Conservation (phyloP, 2,888 invertebrate species). For the Conus canariensis region DNA sequence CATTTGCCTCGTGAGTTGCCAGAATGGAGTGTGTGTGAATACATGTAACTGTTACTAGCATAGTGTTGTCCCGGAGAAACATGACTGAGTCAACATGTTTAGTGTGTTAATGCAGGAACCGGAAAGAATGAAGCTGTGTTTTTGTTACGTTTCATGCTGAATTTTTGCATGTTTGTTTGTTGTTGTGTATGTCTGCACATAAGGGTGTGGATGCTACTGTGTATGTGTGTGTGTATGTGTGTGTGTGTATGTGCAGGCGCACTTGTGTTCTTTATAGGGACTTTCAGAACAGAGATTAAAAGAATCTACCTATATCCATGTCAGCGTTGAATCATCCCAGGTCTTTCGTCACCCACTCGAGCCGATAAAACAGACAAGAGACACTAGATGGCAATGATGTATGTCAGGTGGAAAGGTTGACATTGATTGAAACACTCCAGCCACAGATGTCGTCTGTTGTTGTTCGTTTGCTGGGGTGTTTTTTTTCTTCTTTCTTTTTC, state of each 20-base stretch:
- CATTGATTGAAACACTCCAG: conserved; percentile 1
- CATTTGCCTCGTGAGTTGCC: background rate
- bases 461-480: background rate
- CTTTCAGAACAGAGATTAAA: no score
- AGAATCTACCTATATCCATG: no score
- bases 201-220: background rate
- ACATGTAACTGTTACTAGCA: no score
- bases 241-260: background rate
- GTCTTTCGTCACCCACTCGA: no score
- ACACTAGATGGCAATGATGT: background rate
- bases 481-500: background rate
- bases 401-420: background rate
- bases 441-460: background rate
- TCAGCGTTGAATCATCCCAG: no score
- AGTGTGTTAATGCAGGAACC: no score
- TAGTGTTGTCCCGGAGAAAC: no score
- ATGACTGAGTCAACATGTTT: no score
- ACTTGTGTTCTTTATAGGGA: no score
- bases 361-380: no score
- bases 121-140: no score
- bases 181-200: background rate
- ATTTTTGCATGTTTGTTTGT: background rate
- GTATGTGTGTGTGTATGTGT: background rate
- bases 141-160: no score
- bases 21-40: background rate